Base-by-base conservation (phyloP, 2,888 invertebrate species). In the Acleris laterana region DNA sequence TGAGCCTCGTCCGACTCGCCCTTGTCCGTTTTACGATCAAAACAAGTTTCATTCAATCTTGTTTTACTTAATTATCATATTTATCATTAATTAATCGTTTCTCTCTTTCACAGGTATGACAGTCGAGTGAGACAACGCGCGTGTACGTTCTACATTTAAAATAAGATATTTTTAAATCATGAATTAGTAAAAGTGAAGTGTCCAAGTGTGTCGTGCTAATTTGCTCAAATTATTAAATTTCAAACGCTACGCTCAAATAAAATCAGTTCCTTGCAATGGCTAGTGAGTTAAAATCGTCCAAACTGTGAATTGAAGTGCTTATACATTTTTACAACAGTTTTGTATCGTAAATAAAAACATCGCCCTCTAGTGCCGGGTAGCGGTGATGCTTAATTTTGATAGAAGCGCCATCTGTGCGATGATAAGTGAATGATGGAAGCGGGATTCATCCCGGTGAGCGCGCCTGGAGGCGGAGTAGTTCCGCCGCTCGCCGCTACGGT, bases 401-500 rank as follows among this genome's bases (percentile, higher is more conserved):
- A 70, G 65, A 62, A 84, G 71, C 82, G 87, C 85, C 90, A 87
- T 88, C 90, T 90, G 73, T 68, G 72, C 85, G 87, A 85, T 70
- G 73, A 75, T 84, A 79, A 80, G 71, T 46, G 16, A 46, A 69
- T 67, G 62, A 93, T 93, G 93, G 93, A 93, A 77, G 93, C 90
- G 81, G 93, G 93, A 71, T 93, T 81, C 68, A 92, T 93, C 80
- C 91, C 92, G 85, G 90, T 83, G 68, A 79, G 77, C 57, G 74
- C 75, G 60, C 80, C 75, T 64, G 76, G 75, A 68, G 77, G 71
- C 62, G 80, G 73, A 53, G 83, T 32, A 22, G 80, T 44, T 72
- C 81, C 83, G 75, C 82, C 84, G 70, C 73, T 77, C 68, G 71
- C 77, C 68, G 71, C 77, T 68, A 70, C 83, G 72, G 82, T 88